Conservation (phyloP, 2,797 vertebrate species). For the Epinephelus malabaricus region DNA sequence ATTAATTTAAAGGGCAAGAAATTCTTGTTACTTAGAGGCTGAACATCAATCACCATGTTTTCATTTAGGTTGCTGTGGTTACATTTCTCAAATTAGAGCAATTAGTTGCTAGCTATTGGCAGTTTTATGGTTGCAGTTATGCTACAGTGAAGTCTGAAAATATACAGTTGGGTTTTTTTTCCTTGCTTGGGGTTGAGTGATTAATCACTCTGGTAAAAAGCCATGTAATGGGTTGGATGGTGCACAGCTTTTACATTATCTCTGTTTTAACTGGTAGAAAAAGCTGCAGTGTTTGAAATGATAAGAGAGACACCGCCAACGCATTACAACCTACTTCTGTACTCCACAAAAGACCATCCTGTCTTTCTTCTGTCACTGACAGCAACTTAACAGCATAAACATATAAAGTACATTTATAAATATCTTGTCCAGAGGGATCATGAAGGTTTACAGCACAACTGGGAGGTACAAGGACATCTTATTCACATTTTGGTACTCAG, state of each 20-base stretch:
- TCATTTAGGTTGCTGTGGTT: constrained; percentile 19
- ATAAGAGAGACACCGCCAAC: constrained; percentile 7
- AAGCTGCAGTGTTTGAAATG: constrained; percentile 9
- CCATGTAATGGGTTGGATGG: constrained; percentile 45
- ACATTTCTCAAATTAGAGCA: constrained; percentile 25
- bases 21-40: constrained; percentile 14
- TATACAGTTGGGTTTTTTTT: constrained; percentile 22
- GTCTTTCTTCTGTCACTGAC: constrained; percentile 1
- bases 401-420: constrained; percentile 2
- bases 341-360: not conserved
- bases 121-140: constrained; percentile 46
- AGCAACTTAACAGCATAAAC: constrained; percentile 13
- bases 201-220: constrained; percentile 49
- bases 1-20: constrained; percentile 11
- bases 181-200: constrained; percentile 28
- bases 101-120: constrained; percentile 46
- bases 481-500: not conserved
- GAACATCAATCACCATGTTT: constrained; percentile 23
- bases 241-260: constrained; percentile 30
- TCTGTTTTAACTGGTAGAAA: constrained; percentile 9
- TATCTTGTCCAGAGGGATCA: not conserved
- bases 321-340: not conserved
- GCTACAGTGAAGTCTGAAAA: constrained; percentile 28
- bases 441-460: constrained; percentile 1
- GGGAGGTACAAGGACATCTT: constrained; percentile 3